phyloP scores from a whole-genome alignment of 2,888 invertebrate species.

The Congeria kusceri region DNA sequence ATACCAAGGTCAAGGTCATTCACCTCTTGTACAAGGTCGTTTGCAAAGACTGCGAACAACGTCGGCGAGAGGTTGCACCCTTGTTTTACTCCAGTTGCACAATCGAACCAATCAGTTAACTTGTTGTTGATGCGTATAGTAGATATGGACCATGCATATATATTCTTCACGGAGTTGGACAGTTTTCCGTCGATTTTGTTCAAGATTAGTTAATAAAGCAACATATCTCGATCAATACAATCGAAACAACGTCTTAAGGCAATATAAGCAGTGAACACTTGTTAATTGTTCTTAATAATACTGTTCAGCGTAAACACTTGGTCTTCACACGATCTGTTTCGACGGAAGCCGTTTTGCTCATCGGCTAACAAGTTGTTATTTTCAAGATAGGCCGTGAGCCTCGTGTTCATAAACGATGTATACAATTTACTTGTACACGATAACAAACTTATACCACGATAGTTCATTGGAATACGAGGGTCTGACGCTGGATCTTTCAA shows the following conservation, averaged over 20 bases:
- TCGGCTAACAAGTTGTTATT: conserved; percentile 14
- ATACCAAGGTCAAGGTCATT: conserved; percentile 33
- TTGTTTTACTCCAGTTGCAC: conserved; percentile 26
- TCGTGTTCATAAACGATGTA: conserved; percentile 30
- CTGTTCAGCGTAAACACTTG: not conserved
- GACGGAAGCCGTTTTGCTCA: not conserved
- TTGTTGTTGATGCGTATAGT: conserved; percentile 27
- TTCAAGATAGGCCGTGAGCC: conserved; percentile 19
- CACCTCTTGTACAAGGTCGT: conserved; percentile 36
- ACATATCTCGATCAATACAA: conserved; percentile 29
- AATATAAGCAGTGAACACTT: conserved; percentile 23
- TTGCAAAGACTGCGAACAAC: conserved; percentile 28
- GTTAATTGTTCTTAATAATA: conserved; percentile 13
- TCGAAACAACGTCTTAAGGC: conserved; percentile 30
- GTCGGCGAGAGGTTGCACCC: conserved; percentile 42
- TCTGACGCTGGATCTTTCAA: not conserved
- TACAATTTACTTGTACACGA: conserved; percentile 49
- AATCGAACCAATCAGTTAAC: conserved; percentile 30
- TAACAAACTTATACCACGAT: conserved; percentile 32
- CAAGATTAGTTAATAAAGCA: conserved; percentile 42
- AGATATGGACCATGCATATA: not conserved
- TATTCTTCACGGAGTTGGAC: conserved; percentile 21
- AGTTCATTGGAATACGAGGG: conserved; percentile 11
- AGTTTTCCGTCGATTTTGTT: conserved; percentile 40
- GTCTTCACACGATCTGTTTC: not conserved